Evolutionary conservation across 2,888 invertebrate species (phyloP), one percentile per base, ranked within the genome.

Genomic region (Metellina segmentata): DNA sequence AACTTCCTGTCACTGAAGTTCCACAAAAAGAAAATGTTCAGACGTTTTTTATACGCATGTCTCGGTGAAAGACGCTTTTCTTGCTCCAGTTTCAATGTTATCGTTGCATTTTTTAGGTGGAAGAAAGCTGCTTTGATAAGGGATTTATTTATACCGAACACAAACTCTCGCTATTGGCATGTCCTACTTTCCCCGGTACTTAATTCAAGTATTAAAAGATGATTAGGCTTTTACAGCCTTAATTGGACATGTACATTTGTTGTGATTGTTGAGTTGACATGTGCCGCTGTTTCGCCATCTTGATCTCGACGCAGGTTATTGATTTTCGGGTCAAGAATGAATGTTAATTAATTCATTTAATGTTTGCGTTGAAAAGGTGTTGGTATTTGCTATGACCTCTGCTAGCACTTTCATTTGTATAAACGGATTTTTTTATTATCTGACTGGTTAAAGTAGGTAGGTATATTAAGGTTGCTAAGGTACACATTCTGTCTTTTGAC

Each of bases 1-100:
- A 51, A 79, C 81, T 81, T 72, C 61, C 75, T 72, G 71, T 72
- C 82, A 77, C 71, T 20, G 51, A 34, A 51, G 72, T 34, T 53
- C 48, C n/a, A 51, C 34, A 82, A 81, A 72, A 72, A 70, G 9
- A 69, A 70, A 16, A 70, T 16, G 11, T 71, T n/a, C n/a, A 48
- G n/a, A 48, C 49, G 49, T 7, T 82, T 11, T 34, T 34, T 34
- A 34, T 34, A 34, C 34, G 34, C 4, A 34, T 34, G 49, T 49
- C 70, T 81, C 81, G 49, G n/a, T 48, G 49, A 72, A 51, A 34
- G 71, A 82, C 51, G 77, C 49, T 69, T 82, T 77, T 71, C 72
- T 81, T 87, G 87, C 87, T 87, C 87, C 19, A 89, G 82, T 75
- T 89, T 89, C 89, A 89, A 82, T 82, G 89, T 89, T 89, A 87